Percentiles rank a stretch among this genome's conserved stretches.
Conservation (phyloP, 2,797 vertebrate species). For the Sebastes minor region DNA sequence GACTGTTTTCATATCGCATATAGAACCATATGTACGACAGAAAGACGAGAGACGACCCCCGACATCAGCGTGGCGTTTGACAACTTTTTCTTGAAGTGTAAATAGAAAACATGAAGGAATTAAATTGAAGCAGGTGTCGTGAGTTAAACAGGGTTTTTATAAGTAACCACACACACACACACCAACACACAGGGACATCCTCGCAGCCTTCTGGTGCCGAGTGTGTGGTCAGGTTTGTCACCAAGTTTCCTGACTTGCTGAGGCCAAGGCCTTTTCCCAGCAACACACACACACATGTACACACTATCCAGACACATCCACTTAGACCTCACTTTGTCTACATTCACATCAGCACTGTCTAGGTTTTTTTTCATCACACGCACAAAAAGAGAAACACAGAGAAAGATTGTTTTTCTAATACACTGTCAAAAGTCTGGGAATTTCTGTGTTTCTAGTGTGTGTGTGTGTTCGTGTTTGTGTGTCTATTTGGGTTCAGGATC, state of each 20-base stretch:
- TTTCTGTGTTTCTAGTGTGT: neutral
- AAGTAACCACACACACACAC: slow-evolving; percentile 28
- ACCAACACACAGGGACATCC: slow-evolving; percentile 8
- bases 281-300: slow-evolving; percentile 8
- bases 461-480: neutral
- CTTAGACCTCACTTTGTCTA: slow-evolving; percentile 38
- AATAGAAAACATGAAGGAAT: neutral
- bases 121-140: slow-evolving; percentile 5
- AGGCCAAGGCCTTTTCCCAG: slow-evolving; percentile 41
- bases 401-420: neutral
- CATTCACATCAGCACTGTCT: slow-evolving; percentile 41
- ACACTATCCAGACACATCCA: slow-evolving; percentile 43
- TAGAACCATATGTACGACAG: neutral
- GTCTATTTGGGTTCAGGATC: slow-evolving; percentile 18
- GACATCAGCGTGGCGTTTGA: neutral
- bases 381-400: neutral
- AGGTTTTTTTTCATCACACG: neutral
- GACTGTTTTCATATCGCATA: neutral
- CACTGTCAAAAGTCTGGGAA: neutral
- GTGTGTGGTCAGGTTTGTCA: slow-evolving; percentile 69
- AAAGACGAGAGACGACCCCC: neutral
- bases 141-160: neutral
- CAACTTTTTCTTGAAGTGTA: neutral
- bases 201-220: slow-evolving; percentile 36
- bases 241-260: slow-evolving; percentile 50